Conservation (phyloP, 2,113 vertebrate genomes). For the Atherinomorus stipes region DNA sequence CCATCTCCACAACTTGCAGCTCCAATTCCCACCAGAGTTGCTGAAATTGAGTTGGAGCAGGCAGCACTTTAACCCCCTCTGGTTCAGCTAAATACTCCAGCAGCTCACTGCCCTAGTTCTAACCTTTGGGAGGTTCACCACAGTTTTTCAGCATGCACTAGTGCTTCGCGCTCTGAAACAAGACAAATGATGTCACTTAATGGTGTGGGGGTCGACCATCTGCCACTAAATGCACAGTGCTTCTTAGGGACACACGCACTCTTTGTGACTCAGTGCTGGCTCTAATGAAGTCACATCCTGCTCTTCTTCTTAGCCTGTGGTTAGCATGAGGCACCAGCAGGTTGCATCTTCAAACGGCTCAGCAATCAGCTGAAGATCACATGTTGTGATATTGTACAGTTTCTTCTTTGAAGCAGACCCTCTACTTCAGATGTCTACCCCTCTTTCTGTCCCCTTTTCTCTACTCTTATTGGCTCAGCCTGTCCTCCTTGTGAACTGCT, state of each 20-base stretch:
- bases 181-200: slow-evolving; percentile 54
- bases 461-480: neutral
- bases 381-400: slow-evolving; percentile 5
- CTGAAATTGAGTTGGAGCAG: neutral
- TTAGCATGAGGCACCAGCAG: slow-evolving; percentile 29
- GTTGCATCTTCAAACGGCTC: slow-evolving; percentile 31
- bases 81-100: slow-evolving; percentile 32
- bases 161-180: slow-evolving; percentile 10
- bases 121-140: slow-evolving; percentile 27
- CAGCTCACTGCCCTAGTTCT: slow-evolving; percentile 2
- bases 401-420: neutral
- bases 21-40: neutral
- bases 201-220: slow-evolving; percentile 44
- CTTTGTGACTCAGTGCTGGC: slow-evolving; percentile 22
- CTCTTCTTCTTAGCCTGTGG: slow-evolving; percentile 28
- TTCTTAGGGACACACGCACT: neutral
- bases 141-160: slow-evolving; percentile 10
- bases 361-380: slow-evolving; percentile 28
- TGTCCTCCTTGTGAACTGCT: slow-evolving; percentile 32
- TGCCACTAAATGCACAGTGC: slow-evolving; percentile 39
- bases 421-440: neutral
- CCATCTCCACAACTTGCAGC: neutral
- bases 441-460: neutral
- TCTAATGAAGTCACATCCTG: slow-evolving; percentile 37
- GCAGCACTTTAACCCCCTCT: neutral